Evolutionary conservation across 2,888 invertebrate genomes (phyloP).

Genomic region (Dilophus febrilis): DNA sequence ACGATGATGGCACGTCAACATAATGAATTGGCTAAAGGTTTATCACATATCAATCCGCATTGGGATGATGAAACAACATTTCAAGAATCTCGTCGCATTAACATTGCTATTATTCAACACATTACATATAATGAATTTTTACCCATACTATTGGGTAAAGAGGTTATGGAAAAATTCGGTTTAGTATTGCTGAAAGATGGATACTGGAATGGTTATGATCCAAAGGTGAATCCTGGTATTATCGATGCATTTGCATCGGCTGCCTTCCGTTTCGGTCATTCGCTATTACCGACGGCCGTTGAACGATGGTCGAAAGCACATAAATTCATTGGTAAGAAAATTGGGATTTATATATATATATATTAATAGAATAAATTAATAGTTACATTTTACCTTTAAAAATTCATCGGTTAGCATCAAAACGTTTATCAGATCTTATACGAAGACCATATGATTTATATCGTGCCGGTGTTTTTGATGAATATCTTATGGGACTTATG

Average conservation of each 20-base stretch:
- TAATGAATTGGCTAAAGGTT: conserved; percentile 61
- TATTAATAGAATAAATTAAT: not conserved
- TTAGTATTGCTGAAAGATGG: conserved; percentile 65
- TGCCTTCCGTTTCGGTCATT: conserved; percentile 84
- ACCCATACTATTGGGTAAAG: conserved; percentile 74
- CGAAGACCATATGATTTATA: conserved; percentile 80
- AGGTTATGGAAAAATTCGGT: conserved; percentile 82
- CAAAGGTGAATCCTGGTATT: conserved; percentile 71
- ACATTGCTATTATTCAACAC: conserved; percentile 74
- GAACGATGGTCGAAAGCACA: conserved; percentile 91
- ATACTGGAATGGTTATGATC: conserved; percentile 44
- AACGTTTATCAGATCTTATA: conserved; percentile 72
- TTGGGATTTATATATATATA: conserved; percentile 2
- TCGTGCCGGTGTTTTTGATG: conserved; percentile 76
- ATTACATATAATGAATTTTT: conserved; percentile 82
- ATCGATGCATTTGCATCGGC: conserved; percentile 83
- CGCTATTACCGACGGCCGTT: conserved; percentile 72
- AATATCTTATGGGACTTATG: conserved; percentile 83
- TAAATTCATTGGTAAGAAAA: conserved; percentile 64
- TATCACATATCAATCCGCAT: conserved; percentile 70
- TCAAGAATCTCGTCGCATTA: conserved; percentile 72
- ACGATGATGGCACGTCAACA: conserved; percentile 82
- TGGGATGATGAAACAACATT: conserved; percentile 88
- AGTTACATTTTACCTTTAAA: too few species aligned
- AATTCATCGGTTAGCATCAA: conserved; percentile 51